These are phyloP conservation scores for Sminthurides bifidus DNA, from an alignment of 1,140 invertebrate species.

Conservation along the genomic window DNA sequence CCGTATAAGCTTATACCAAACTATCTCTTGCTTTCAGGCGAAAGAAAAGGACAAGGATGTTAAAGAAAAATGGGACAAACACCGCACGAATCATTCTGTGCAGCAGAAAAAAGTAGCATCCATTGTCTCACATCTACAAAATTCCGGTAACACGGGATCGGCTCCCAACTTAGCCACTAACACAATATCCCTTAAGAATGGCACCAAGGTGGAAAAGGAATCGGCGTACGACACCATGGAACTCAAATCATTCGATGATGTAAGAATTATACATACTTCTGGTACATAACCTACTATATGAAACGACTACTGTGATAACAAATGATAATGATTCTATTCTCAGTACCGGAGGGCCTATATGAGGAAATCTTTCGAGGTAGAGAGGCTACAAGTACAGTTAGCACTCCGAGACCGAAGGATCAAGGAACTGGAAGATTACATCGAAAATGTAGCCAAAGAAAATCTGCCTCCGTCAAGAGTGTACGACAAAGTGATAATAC, in stretches of 20 bases:
- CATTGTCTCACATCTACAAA: conserved; percentile 25
- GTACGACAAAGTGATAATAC: conserved; percentile 12
- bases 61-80: conserved; percentile 28
- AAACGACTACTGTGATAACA: background rate
- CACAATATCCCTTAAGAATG: conserved; percentile 5
- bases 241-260: conserved; percentile 22
- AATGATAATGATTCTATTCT: conserved; percentile 2
- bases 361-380: conserved; percentile 28
- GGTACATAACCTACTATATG: background rate
- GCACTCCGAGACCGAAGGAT: conserved; percentile 23
- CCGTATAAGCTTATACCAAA: too few species aligned
- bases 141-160: conserved; percentile 15
- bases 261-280: conserved; percentile 6
- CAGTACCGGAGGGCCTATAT: conserved; percentile 28
- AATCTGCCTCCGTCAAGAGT: conserved; percentile 9
- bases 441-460: conserved; percentile 11
- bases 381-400: conserved; percentile 26
- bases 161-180: conserved; percentile 18
- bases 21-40: too few species aligned
- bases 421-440: conserved; percentile 22
- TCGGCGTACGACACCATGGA: conserved; percentile 10
- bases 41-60: conserved; percentile 23
- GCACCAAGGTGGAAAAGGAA: conserved; percentile 16
- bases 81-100: conserved; percentile 21
- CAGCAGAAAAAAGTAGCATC: conserved; percentile 27